phyloP scores from a whole-genome alignment of 2,888 invertebrate species.

The Silvanus unidentatus region DNA sequence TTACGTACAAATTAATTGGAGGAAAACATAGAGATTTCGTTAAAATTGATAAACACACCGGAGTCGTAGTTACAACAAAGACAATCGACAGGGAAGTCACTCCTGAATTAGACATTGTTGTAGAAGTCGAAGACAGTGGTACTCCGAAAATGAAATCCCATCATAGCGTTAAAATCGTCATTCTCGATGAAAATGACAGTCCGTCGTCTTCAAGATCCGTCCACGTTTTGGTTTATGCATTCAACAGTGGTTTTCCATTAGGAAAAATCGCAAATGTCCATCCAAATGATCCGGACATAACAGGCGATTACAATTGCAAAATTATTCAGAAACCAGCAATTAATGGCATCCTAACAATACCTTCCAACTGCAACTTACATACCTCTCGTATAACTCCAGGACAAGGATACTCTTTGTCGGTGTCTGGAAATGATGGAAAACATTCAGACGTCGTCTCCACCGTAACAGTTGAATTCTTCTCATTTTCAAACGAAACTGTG shows the following conservation, averaged over 20 bases:
- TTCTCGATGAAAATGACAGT: slow-evolving; percentile 86
- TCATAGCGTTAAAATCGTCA: slow-evolving; percentile 66
- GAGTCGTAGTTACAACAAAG: slow-evolving; percentile 70
- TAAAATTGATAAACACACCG: slow-evolving; percentile 72
- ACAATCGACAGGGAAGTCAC: slow-evolving; percentile 78
- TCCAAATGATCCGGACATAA: slow-evolving; percentile 87
- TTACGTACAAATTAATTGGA: slow-evolving; percentile 71
- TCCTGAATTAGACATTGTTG: slow-evolving; percentile 65
- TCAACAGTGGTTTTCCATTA: slow-evolving; percentile 67
- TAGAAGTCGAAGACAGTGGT: slow-evolving; percentile 87
- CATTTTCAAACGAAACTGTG: slow-evolving; percentile 75
- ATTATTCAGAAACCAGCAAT: slow-evolving; percentile 62
- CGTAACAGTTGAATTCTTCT: slow-evolving; percentile 74
- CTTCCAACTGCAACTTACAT: slow-evolving; percentile 72
- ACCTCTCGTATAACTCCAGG: slow-evolving; percentile 66
- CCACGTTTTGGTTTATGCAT: slow-evolving; percentile 70
- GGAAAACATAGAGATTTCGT: slow-evolving; percentile 73
- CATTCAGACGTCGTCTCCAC: slow-evolving; percentile 83
- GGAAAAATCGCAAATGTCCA: slow-evolving; percentile 88
- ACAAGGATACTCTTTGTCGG: slow-evolving; percentile 69
- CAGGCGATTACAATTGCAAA: slow-evolving; percentile 83
- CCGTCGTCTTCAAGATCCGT: slow-evolving; percentile 80
- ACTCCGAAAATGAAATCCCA: slow-evolving; percentile 76
- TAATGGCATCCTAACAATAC: slow-evolving; percentile 61
- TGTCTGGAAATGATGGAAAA: slow-evolving; percentile 85